Base-by-base conservation (phyloP, 2,113 vertebrate genomes). In the Pelodiscus sinensis region DNA sequence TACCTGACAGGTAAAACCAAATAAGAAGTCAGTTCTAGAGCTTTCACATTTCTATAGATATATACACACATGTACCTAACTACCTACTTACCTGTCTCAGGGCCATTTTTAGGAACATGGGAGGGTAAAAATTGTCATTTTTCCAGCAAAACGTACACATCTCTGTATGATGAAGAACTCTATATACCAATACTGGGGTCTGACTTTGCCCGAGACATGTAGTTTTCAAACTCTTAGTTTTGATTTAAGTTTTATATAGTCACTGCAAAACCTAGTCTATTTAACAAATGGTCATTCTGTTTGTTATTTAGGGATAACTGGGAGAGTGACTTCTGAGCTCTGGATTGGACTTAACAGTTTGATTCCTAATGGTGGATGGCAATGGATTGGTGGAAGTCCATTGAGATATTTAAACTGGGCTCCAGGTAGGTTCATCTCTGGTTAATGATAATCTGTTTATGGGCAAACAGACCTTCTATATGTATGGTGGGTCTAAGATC, bases 321-420 rank as follows among this genome's bases (percentile, higher is more conserved):
- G 77, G 93, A 50, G 38, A 82, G 84, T 98, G 68, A 98, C 97
- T 6, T 91, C 93, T 0, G 97, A 98, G 54, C 95, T 99, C 79
- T 99, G 99, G 99, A 99, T 98, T 80, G 99, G 99, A 86, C 98
- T 99, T 10, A 99, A 99, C 94, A 98, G 98, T 87, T 94, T 99
- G 85, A 98, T 98, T 90, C 97, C 96, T 90, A 97, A 98, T 38
- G 98, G 97, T 71, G 99, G 99, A 44, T 99, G 99, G 99, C 98
- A 98, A 75, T 99, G 99, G 99, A 98, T 92, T 84, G 97, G 98
- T 3, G 96, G 98, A 58, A 98, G 97, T 81, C 99, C 99, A 1
- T 99, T 99, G 95, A 98, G 99, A 96, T 99, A 99, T 95, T 95
- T 99, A 60, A 99, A 99, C 96, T 99, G 99, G 99, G 98, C 98